A percentile compares a stretch with the other conserved stretches of the same genome.
Evolutionary conservation across 2,113 vertebrate species (phyloP).

Genomic region (Daubentonia madagascariensis): DNA sequence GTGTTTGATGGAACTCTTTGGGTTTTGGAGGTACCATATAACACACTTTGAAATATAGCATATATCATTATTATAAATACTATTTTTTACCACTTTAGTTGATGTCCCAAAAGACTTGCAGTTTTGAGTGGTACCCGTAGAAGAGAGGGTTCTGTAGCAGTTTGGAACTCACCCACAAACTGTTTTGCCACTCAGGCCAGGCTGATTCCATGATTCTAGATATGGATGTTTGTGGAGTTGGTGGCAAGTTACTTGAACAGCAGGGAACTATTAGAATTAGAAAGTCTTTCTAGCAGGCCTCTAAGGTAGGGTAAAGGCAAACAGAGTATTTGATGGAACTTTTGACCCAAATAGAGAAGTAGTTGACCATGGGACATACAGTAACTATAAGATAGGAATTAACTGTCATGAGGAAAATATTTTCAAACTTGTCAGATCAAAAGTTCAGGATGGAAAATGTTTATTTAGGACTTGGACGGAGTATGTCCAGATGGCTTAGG

Average conservation of each 20-base stretch:
- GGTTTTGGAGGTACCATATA: background rate
- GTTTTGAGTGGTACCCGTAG: background rate
- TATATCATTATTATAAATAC: background rate
- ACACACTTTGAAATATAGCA: background rate
- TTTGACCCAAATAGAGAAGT: background rate
- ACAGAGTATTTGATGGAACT: too few species aligned
- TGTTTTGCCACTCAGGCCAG: background rate
- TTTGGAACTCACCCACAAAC: background rate
- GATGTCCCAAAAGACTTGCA: background rate
- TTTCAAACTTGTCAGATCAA: background rate
- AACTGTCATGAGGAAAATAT: background rate
- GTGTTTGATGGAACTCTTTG: background rate
- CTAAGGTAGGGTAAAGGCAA: too few species aligned
- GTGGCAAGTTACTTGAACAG: background rate
- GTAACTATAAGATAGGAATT: background rate
- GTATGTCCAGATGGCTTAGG: background rate
- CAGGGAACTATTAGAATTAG: background rate
- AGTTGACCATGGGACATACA: background rate
- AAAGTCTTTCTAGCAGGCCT: background rate
- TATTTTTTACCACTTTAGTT: background rate
- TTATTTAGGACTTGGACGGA: background rate
- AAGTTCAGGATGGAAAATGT: background rate
- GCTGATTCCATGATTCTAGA: background rate
- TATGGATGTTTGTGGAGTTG: background rate
- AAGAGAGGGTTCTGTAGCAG: fast-evolving